Base-by-base conservation (phyloP, 2,888 invertebrate species). In the Drosophila emarginata region DNA sequence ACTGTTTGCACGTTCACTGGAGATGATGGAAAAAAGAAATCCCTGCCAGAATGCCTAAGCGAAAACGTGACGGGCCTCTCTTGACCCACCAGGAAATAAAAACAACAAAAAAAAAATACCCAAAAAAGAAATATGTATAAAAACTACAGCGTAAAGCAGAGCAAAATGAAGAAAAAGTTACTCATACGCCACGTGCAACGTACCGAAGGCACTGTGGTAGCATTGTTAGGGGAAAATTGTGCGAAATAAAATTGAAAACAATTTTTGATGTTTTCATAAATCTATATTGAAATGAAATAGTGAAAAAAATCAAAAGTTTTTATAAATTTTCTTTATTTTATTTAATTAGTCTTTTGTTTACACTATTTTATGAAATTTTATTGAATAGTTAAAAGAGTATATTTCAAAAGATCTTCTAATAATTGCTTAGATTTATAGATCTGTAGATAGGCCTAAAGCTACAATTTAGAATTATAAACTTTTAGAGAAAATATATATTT, bases 171-270 rank as follows among this genome's bases (percentile, higher is more conserved):
- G 64, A 62, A 72, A 74, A 74, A 64, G 76, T 83, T 85, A 53
- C 75, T 80, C 85, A 83, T 83, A 85, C 85, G 85, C 78, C 82
- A 85, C 82, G 82, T 83, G 82, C 75, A 82, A 79, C 81, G 52
- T 67, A 37, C 39, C 57, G 36, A 37, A 61, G 45, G 57, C 39
- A 32, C 26, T 36, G 11, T 52, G 52, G 37, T 45, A 21, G 45
- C 18, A 21, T 45, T 1, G 3, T 21, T 12, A 21, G 4, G 4
- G 21, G 14, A 45, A 45, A 45, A 9, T 15, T 15, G 5, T 2
- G 14, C n/a, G 18, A 14, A 11, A 36, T 1, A n/a, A 54, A 45
- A 21, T 28, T 21, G 32, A n/a, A 53, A 53, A 28, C 28, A 9
- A 9, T 28, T 28, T 40, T 12, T 18, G 5, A 56, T 12, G 14